Percentiles rank a stretch among this genome's conserved stretches.
Evolutionary conservation across 2,113 vertebrate species (phyloP).

Genomic region (Telmatochromis brichardi): DNA sequence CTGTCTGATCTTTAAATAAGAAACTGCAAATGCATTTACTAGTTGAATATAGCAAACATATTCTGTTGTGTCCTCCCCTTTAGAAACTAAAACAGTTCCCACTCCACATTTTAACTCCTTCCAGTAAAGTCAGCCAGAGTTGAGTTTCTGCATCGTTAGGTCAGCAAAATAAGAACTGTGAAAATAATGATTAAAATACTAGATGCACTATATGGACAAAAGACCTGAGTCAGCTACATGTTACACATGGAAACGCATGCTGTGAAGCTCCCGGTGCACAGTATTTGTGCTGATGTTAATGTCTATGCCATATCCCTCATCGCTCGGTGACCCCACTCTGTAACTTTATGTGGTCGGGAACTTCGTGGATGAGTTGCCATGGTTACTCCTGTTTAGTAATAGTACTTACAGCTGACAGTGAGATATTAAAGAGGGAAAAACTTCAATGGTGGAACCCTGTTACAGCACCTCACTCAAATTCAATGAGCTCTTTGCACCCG

Average conservation of each 20-base stretch:
- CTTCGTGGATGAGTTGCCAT: background rate
- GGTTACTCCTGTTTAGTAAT: background rate
- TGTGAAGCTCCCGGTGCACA: background rate
- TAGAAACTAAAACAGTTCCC: background rate
- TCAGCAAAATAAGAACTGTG: background rate
- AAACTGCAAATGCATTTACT: background rate
- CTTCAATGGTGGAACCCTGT: background rate
- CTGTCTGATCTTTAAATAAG: background rate
- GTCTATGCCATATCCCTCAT: background rate
- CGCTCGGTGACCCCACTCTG: background rate
- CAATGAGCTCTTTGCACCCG: background rate
- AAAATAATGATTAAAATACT: background rate
- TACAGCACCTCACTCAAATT: background rate
- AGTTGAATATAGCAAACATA: rapidly evolving
- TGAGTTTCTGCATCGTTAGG: background rate
- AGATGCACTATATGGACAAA: background rate
- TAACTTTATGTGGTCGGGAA: background rate
- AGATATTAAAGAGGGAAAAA: background rate
- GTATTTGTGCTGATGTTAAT: background rate
- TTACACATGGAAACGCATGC: background rate
- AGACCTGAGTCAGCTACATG: background rate
- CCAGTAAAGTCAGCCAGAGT: background rate
- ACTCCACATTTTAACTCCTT: background rate
- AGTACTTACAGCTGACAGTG: background rate
- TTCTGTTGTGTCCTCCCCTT: background rate